phyloP scores from a whole-genome alignment of 2,888 invertebrate genomes.

The Cepaea hortensis region DNA sequence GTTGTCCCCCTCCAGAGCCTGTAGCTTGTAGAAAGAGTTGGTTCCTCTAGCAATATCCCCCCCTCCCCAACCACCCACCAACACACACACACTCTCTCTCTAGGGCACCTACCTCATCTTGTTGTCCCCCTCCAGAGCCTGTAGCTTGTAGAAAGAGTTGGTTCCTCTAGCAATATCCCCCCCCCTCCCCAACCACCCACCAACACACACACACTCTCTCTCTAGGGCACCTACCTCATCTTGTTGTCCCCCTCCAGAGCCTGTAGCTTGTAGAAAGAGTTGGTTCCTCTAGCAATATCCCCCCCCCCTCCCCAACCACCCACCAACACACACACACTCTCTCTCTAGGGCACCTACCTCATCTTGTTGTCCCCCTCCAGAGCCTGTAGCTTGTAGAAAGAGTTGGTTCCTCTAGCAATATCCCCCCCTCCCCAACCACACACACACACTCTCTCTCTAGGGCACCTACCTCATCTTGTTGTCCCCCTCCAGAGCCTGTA shows the following conservation, averaged over 20 bases:
- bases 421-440: conserved; percentile 80
- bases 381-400: conserved; percentile 94
- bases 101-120: conserved; percentile 37
- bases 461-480: conserved; percentile 55
- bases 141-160: conserved; percentile 96
- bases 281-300: conserved; percentile 90
- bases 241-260: conserved; percentile 85
- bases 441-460: too few species aligned
- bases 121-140: conserved; percentile 87
- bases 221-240: conserved; percentile 30
- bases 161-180: conserved; percentile 87
- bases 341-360: conserved; percentile 26
- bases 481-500: conserved; percentile 91
- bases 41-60: conserved; percentile 91
- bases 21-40: conserved; percentile 96
- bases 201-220: too few species aligned
- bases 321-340: too few species aligned
- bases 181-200: too few species aligned
- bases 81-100: too few species aligned
- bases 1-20: conserved; percentile 87
- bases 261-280: conserved; percentile 96
- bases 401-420: conserved; percentile 90
- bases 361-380: conserved; percentile 83
- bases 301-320: conserved; percentile 80
- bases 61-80: not conserved